Evolutionary conservation across 2,113 vertebrate species (phyloP).

Genomic region (Vidua chalybeata): DNA sequence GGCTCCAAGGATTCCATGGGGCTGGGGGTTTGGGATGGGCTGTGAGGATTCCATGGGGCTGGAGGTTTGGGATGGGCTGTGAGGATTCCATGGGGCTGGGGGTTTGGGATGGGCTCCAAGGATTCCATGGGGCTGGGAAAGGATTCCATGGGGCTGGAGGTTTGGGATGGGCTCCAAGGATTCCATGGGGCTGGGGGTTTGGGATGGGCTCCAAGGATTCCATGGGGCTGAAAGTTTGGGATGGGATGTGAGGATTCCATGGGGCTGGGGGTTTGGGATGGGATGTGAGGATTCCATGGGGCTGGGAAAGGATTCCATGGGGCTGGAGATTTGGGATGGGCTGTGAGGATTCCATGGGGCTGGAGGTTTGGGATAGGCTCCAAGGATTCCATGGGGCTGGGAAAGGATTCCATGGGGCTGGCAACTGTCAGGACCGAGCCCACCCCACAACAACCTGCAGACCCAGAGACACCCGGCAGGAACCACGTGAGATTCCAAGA

Average conservation of each 20-base stretch:
- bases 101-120: neutral
- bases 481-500: neutral
- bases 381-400: neutral
- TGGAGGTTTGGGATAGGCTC: neutral
- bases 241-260: neutral
- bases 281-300: fast-evolving
- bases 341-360: fast-evolving
- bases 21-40: neutral
- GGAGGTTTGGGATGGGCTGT: too few relatives aligned
- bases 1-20: neutral
- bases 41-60: fast-evolving
- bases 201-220: fast-evolving
- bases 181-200: neutral
- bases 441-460: neutral
- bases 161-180: too few relatives aligned
- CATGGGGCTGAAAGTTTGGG: too few relatives aligned
- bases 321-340: neutral
- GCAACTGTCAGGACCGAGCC: neutral
- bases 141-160: neutral
- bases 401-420: neutral
- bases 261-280: neutral
- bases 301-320: neutral
- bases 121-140: neutral
- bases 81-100: neutral
- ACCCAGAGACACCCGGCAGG: neutral